Base-by-base conservation (phyloP, 2,113 vertebrate species). In the Dipodomys stephensi region DNA sequence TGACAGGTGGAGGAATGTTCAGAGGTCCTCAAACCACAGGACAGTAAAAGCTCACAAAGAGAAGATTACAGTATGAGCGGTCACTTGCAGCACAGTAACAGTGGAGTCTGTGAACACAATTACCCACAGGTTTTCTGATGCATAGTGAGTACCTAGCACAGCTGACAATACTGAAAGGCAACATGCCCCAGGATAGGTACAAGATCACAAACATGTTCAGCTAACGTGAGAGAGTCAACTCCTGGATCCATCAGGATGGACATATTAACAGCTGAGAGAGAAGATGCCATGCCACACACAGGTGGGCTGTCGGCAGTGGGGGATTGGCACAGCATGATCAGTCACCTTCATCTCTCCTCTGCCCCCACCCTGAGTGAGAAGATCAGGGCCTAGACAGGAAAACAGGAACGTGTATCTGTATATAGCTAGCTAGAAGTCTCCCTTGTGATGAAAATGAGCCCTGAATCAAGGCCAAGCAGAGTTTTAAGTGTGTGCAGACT, bases 1-100 rank as follows among this genome's bases (percentile, higher is more conserved):
- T 74, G 35, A 94, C 18, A 92, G 90, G 81, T 88, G 46, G 67
- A 89, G 87, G 87, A 74, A 92, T 76, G 67, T 79, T 94, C 60
- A 57, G 81, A 87, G 78, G 79, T 81, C 88, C 91, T 94, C 18
- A 68, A 82, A 90, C 85, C 53, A 96, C 67, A 65, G 81, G 25
- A 80, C 22, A 44, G 82, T 82, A 53, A 27, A 82, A 91, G 77
- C 1, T 65, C 60, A 87, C 76, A 68, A 39, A 32, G 22, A 62
- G 80, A 39, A n/a, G 65, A 79, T 32, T 27, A 83, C 22, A 35
- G 28, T 68, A 23, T 0, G 44, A 60, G 68, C 4, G 1, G n/a
- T 77, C 78, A 86, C 84, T 27, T 71, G 25, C n/a, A 82, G 53
- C 57, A 73, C 67, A 79, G 60, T 15, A 44, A 53, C 9, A 81